Evolutionary conservation across 2,113 vertebrate species (phyloP).

Genomic region (Solenodon paradoxus): DNA sequence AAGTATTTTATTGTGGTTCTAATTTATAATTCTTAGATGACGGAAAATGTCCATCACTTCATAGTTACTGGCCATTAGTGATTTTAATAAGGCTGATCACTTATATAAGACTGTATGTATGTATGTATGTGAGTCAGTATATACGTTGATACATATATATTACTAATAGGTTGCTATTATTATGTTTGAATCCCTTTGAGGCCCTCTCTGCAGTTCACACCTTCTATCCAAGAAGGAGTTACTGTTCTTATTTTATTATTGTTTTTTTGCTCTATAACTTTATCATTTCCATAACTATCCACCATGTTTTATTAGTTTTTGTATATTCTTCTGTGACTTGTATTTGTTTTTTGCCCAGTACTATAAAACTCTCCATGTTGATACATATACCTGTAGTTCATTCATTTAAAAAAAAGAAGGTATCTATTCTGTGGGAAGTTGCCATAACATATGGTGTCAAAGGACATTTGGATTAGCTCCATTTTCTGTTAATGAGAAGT

Average conservation of each 20-base stretch:
- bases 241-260: background rate
- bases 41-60: background rate
- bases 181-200: background rate
- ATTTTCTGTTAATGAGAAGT: background rate
- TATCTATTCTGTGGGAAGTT: background rate
- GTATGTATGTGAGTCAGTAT: background rate
- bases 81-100: background rate
- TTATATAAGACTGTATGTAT: background rate
- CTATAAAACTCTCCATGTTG: background rate
- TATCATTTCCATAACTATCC: background rate
- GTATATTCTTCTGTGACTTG: background rate
- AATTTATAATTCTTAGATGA: conserved; percentile 17
- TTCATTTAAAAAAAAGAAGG: background rate
- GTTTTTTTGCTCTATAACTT: background rate
- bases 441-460: background rate
- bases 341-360: background rate
- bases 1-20: background rate
- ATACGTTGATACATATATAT: background rate
- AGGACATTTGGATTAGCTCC: background rate
- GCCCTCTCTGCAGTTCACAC: background rate
- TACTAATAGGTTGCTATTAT: background rate
- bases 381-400: background rate
- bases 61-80: background rate
- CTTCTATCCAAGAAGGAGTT: background rate
- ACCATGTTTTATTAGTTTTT: background rate